Percentiles rank a stretch among this genome's conserved stretches.
phyloP scores from a whole-genome alignment of 2,888 invertebrate species.

The Podotricha telesiphe region DNA sequence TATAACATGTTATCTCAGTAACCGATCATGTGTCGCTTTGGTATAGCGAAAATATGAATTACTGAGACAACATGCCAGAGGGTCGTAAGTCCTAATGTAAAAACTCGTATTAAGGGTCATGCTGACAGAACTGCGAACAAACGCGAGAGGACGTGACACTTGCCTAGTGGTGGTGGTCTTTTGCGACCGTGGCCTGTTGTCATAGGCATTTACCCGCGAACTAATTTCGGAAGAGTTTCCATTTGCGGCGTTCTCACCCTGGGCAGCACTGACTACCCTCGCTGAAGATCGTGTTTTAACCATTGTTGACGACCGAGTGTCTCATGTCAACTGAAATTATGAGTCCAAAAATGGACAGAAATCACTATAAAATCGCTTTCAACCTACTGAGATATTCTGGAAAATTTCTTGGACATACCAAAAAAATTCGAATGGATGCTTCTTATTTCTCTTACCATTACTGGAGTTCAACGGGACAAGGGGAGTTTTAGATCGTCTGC shows the following conservation, averaged over 20 bases:
- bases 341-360: conserved; percentile 77
- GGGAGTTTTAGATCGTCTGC: conserved; percentile 73
- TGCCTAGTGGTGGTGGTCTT: conserved; percentile 74
- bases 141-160: conserved; percentile 68
- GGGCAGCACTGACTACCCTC: conserved; percentile 75
- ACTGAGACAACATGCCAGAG: conserved; percentile 32
- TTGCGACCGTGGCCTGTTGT: conserved; percentile 74
- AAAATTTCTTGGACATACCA: conserved; percentile 73
- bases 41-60: background rate
- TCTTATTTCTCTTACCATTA: conserved; percentile 78
- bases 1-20: conserved; percentile 10
- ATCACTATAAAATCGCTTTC: conserved; percentile 58
- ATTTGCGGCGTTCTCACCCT: conserved; percentile 73
- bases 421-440: conserved; percentile 52
- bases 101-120: conserved; percentile 48
- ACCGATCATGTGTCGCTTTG: background rate
- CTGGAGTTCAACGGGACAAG: conserved; percentile 63
- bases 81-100: conserved; percentile 6
- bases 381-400: conserved; percentile 67
- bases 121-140: conserved; percentile 87
- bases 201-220: conserved; percentile 72
- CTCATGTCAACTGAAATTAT: conserved; percentile 83
- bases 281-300: conserved; percentile 84
- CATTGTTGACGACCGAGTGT: conserved; percentile 81
- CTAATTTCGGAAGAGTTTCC: conserved; percentile 76